These are phyloP conservation scores for Thereva nobilitata DNA, from an alignment of 2,888 invertebrate species.

Conservation along the genomic window DNA sequence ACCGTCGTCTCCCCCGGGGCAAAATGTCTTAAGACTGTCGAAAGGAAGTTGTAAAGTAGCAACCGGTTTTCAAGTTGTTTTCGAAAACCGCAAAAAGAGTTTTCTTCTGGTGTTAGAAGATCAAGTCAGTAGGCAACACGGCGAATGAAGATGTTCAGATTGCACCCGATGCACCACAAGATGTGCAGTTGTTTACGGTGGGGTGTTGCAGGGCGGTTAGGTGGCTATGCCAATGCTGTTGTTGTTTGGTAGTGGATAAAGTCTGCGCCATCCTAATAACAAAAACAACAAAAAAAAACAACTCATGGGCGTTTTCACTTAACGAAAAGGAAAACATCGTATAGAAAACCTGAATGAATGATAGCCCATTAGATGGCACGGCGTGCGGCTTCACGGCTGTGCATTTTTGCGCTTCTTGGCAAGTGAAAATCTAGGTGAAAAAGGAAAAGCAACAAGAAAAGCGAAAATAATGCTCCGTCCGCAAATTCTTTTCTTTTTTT, in stretches of 20 bases:
- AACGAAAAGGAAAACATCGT: constrained; percentile 24
- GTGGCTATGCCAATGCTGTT: no score
- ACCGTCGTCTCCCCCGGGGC: neutral
- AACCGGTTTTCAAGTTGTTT: constrained; percentile 5
- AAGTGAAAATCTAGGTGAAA: constrained; percentile 31
- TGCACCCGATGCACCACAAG: no score
- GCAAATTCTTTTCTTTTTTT: no score
- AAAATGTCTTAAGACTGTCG: constrained; percentile 19
- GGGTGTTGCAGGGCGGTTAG: no score
- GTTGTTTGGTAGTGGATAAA: no score
- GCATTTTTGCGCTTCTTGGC: constrained; percentile 8
- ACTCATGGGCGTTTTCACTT: constrained; percentile 30
- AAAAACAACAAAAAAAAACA: neutral
- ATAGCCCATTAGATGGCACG: constrained; percentile 1
- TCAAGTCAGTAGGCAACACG: no score
- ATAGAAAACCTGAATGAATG: constrained; percentile 2
- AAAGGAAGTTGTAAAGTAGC: constrained; percentile 20
- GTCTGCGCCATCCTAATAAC: no score
- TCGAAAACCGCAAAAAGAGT: constrained; percentile 27
- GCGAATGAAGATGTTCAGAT: no score
- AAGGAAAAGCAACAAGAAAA: constrained; percentile 31
- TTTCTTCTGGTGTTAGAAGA: neutral
- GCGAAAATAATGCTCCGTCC: constrained; percentile 14
- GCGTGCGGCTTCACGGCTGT: neutral
- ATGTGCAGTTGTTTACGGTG: no score